Evolutionary conservation across 1,140 invertebrate genomes (phyloP).

Genomic region (Centruroides vittatus): DNA sequence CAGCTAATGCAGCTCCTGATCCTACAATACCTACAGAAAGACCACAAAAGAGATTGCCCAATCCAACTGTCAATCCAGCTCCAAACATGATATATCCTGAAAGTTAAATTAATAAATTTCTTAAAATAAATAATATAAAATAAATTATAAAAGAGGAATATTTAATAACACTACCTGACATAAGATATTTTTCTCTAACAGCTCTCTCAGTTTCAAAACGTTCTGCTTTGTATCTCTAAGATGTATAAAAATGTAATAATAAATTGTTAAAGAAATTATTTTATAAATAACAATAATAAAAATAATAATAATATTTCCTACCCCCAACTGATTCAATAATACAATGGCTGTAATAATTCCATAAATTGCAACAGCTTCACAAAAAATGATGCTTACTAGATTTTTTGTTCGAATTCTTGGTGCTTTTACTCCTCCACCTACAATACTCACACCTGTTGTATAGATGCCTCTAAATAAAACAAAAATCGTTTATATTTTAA

Average conservation of each 20-base stretch:
- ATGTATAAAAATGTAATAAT: background rate
- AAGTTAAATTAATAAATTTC: background rate
- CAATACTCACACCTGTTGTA: conserved; percentile 88
- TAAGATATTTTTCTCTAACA: too few species aligned
- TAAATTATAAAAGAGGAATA: too few species aligned
- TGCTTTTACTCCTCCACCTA: conserved; percentile 95
- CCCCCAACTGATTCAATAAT: conserved; percentile 64
- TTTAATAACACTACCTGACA: too few species aligned
- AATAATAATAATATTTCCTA: conserved; percentile 23
- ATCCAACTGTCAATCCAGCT: conserved; percentile 81
- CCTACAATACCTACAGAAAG: conserved; percentile 90
- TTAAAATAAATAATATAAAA: background rate
- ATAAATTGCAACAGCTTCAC: conserved; percentile 97
- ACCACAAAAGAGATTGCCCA: conserved; percentile 90
- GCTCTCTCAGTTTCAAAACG: too few species aligned
- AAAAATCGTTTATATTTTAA: background rate
- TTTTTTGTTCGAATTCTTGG: conserved; percentile 99
- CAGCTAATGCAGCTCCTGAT: conserved; percentile 86
- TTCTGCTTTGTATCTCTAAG: background rate
- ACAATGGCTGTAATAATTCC: conserved; percentile 97
- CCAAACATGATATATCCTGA: conserved; percentile 85
- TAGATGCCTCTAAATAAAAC: conserved; percentile 61
- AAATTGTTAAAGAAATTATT: background rate
- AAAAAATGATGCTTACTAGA: conserved; percentile 97
- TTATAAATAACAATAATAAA: background rate